phyloP scores from a whole-genome alignment of 2,797 vertebrate species.

The Pachyuromys duprasi region DNA sequence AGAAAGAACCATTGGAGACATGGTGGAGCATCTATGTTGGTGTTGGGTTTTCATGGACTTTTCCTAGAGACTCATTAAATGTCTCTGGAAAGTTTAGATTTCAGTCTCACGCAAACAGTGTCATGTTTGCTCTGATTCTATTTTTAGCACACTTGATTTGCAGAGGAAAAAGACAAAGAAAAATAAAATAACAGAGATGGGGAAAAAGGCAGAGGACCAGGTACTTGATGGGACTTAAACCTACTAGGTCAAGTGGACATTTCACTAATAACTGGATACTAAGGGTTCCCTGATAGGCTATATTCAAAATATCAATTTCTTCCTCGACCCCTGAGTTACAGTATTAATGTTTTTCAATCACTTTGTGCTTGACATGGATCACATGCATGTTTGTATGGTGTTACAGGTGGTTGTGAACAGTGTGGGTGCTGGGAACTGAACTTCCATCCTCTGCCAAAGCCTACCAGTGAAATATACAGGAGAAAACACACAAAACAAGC shows the following conservation, averaged over 20 bases:
- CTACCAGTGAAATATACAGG: not conserved
- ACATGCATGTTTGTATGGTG: not conserved
- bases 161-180: conserved; percentile 88
- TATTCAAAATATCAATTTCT: conserved; percentile 32
- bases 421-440: not conserved
- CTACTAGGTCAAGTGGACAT: not conserved
- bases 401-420: not conserved
- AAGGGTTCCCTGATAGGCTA: not conserved
- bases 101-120: conserved; percentile 78
- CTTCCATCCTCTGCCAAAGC: not conserved
- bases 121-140: conserved; percentile 90
- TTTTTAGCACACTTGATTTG: conserved; percentile 91
- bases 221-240: not conserved
- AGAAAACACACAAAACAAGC: not conserved
- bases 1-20: conserved; percentile 91
- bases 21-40: conserved; percentile 83
- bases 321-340: not conserved
- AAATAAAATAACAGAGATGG: not conserved
- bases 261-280: not conserved
- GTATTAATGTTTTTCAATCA: not conserved
- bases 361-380: not conserved
- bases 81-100: conserved; percentile 89
- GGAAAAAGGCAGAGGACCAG: not conserved
- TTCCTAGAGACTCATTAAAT: conserved; percentile 90
- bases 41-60: conserved; percentile 91